These are phyloP conservation scores for Alethe castanea DNA, from an alignment of 2,113 vertebrate species.

Conservation along the genomic window DNA sequence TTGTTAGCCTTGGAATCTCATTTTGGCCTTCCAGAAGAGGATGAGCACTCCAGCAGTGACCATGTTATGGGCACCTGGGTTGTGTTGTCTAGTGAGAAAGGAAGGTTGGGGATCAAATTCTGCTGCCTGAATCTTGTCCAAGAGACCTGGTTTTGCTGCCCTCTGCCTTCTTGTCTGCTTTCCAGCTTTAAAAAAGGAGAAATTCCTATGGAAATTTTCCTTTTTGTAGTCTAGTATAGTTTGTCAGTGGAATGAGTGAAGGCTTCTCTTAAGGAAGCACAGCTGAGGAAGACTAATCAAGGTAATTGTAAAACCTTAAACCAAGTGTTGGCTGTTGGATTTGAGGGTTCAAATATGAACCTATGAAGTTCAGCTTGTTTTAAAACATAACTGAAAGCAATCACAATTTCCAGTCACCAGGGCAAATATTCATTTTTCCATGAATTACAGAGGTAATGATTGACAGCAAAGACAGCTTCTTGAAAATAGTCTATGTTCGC, in stretches of 20 bases:
- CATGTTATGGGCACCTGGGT: background rate
- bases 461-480: background rate
- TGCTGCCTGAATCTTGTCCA: background rate
- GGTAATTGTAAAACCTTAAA: background rate
- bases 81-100: background rate
- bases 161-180: background rate
- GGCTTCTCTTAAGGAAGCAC: background rate
- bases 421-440: background rate
- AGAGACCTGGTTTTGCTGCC: background rate
- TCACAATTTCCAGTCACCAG: background rate
- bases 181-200: background rate
- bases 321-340: background rate
- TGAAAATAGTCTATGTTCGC: background rate
- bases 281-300: background rate
- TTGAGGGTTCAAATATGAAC: background rate
- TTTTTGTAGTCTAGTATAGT: background rate
- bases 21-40: background rate
- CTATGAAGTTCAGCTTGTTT: background rate
- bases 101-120: background rate
- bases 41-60: background rate
- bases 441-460: background rate
- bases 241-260: background rate
- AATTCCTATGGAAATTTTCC: background rate
- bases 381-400: background rate
- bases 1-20: background rate